Base-by-base conservation (phyloP, 1,140 invertebrate genomes). In the Solen grandis region DNA sequence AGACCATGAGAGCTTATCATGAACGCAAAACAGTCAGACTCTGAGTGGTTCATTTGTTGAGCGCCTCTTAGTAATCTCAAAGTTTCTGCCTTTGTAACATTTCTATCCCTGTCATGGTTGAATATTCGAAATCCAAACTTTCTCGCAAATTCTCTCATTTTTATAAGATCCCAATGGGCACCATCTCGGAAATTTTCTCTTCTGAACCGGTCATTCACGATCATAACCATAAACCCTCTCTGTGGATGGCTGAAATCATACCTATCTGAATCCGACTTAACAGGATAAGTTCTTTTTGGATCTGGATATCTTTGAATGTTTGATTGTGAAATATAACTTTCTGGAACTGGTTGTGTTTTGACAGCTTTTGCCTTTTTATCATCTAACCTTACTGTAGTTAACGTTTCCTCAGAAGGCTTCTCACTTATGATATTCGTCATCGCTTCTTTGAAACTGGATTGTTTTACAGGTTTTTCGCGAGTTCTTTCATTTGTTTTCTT, bases 11-110 rank as follows among this genome's bases (percentile, higher is more conserved):
- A 68, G 36, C 69, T 74, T 19, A 87, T 75, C 19, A 82, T 81
- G 27, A 84, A 70, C 2, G 77, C 81, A 60, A 87, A 85, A 52
- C 84, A 83, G 69, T 84, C 84, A 46, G 59, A 77, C 5, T 78
- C 35, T 4, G 66, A 59, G 66, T 81, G 69, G 50, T 85, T 62
- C 3, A n/a, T 29, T 22, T 27, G 8, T 36, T 60, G 41, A 19
- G 72, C 65, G 16, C 76, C 35, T 22, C 14, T 46, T 4, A 82
- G 54, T 22, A 63, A 33, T 5, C 19, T 29, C 33, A 74, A 5
- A 13, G 57, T 36, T 31, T 35, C 55, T 62, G 46, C 46, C 73
- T 75, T 50, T 50, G 52, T 27, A 4, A 78, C 1, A 41, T 65
- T 65, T 31, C 14, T n/a, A 75, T 38, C 33, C 38, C 4, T 8